Percentiles rank a stretch among this genome's conserved stretches.
Evolutionary conservation across 2,797 vertebrate genomes (phyloP).

Genomic region (Cephalopachus bancanus): DNA sequence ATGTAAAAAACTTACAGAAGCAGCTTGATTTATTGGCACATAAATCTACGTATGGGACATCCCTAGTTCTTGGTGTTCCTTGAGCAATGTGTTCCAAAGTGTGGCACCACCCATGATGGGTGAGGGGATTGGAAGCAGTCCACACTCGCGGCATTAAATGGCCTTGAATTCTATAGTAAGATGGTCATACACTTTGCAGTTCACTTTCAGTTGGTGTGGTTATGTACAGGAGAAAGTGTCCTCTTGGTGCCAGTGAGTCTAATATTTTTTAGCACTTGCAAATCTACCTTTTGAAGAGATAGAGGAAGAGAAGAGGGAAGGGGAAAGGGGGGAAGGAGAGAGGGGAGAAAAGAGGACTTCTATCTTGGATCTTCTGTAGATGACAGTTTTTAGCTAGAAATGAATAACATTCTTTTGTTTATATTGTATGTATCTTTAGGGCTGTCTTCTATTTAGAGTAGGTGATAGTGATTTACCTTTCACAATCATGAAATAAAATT

Average conservation of each 20-base stretch:
- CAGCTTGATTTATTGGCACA: conserved; percentile 57
- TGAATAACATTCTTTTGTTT: neutral
- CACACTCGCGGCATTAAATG: neutral
- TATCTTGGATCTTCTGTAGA: neutral
- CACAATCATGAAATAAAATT: neutral
- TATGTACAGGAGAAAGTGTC: neutral
- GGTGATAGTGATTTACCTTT: conserved; percentile 38
- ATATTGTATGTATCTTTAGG: neutral
- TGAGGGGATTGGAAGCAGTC: neutral
- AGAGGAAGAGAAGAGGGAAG: too few relatives aligned
- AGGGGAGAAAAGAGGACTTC: neutral
- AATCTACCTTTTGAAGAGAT: neutral
- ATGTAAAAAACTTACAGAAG: conserved; percentile 10
- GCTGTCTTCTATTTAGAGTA: neutral
- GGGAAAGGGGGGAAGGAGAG: neutral
- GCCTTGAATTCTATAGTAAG: neutral
- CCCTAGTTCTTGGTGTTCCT: conserved; percentile 5
- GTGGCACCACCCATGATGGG: neutral
- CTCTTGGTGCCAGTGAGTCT: neutral
- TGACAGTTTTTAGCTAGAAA: conserved; percentile 27
- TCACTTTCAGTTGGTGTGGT: neutral
- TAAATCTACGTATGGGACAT: conserved; percentile 55
- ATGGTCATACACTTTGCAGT: neutral
- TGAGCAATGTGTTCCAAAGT: conserved; percentile 20
- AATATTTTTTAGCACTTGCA: neutral